Conservation (phyloP, 2,113 vertebrate species). For the Neodontobutis hainanensis region DNA sequence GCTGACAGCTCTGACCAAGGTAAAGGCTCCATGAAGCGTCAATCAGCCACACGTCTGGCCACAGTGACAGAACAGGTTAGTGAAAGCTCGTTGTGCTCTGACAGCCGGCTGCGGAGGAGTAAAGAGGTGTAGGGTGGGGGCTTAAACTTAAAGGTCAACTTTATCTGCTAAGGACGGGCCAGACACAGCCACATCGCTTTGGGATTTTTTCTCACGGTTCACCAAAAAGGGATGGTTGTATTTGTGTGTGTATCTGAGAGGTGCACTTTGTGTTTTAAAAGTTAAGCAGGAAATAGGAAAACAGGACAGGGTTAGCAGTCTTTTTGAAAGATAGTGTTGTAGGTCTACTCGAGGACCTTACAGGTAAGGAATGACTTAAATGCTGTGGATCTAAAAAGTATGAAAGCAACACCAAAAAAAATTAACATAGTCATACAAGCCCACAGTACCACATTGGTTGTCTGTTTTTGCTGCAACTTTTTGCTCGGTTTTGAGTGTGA, state of each 20-base stretch:
- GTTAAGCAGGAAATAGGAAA: slow-evolving; percentile 2
- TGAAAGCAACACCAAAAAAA: too few species aligned
- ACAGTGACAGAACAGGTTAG: slow-evolving; percentile 71
- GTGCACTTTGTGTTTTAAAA: not conserved
- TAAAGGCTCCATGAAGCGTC: slow-evolving; percentile 48
- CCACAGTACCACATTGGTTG: too few species aligned
- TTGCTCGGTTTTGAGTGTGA: too few species aligned
- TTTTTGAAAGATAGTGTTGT: too few species aligned
- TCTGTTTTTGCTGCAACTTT: too few species aligned
- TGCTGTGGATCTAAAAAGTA: too few species aligned
- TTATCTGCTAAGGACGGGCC: slow-evolving; percentile 77
- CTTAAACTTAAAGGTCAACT: slow-evolving; percentile 81
- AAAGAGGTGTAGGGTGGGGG: slow-evolving; percentile 36
- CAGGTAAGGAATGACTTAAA: too few species aligned
- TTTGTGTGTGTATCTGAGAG: slow-evolving; percentile 24
- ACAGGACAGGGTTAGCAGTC: not conserved
- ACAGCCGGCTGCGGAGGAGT: slow-evolving; percentile 76
- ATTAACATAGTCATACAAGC: too few species aligned
- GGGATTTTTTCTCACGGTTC: slow-evolving; percentile 73
- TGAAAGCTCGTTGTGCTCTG: slow-evolving; percentile 79
- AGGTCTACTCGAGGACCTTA: too few species aligned
- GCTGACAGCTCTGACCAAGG: slow-evolving; percentile 57
- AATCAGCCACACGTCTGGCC: slow-evolving; percentile 72
- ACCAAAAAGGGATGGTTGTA: slow-evolving; percentile 59
- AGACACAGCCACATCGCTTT: slow-evolving; percentile 75